These are phyloP conservation scores for Brachionichthys hirsutus DNA, from an alignment of 2,113 vertebrate species.

Conservation along the genomic window DNA sequence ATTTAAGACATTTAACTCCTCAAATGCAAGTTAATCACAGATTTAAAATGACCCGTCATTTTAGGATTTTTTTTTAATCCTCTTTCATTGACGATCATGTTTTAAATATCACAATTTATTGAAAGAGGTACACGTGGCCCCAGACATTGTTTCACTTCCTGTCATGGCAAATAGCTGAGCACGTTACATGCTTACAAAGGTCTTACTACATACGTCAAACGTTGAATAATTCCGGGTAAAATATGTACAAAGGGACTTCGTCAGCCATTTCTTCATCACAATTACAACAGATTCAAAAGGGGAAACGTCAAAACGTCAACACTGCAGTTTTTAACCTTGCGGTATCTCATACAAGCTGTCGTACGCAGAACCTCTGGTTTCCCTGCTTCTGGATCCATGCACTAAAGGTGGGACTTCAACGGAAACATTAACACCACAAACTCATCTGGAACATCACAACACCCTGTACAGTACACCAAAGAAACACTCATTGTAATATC, in stretches of 20 bases:
- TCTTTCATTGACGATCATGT: neutral
- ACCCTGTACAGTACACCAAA: slow-evolving; percentile 54
- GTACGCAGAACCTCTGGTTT: too few relatives aligned
- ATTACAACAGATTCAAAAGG: slow-evolving; percentile 46
- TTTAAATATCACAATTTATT: slow-evolving; percentile 75
- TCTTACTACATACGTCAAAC: slow-evolving; percentile 57
- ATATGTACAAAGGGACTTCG: slow-evolving; percentile 19
- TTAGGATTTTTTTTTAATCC: neutral
- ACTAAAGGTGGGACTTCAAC: slow-evolving; percentile 38
- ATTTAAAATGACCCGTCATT: too few relatives aligned
- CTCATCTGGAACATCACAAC: slow-evolving; percentile 39
- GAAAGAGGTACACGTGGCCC: slow-evolving; percentile 70
- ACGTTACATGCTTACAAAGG: slow-evolving; percentile 51
- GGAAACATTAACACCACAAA: slow-evolving; percentile 30
- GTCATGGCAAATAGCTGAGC: slow-evolving; percentile 35
- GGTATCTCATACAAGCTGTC: slow-evolving; percentile 55
- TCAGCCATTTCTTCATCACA: slow-evolving; percentile 35
- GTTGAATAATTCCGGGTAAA: slow-evolving; percentile 14
- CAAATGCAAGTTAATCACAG: too few relatives aligned
- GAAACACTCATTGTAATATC: slow-evolving; percentile 38
- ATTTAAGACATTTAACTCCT: neutral
- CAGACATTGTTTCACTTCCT: slow-evolving; percentile 60
- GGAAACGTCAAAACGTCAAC: slow-evolving; percentile 47
- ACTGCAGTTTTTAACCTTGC: slow-evolving; percentile 45
- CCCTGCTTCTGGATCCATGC: slow-evolving; percentile 67